A percentile compares a stretch with the other conserved stretches of the same genome.
Conservation (phyloP, 2,888 invertebrate genomes). For the Patella pellucida region DNA sequence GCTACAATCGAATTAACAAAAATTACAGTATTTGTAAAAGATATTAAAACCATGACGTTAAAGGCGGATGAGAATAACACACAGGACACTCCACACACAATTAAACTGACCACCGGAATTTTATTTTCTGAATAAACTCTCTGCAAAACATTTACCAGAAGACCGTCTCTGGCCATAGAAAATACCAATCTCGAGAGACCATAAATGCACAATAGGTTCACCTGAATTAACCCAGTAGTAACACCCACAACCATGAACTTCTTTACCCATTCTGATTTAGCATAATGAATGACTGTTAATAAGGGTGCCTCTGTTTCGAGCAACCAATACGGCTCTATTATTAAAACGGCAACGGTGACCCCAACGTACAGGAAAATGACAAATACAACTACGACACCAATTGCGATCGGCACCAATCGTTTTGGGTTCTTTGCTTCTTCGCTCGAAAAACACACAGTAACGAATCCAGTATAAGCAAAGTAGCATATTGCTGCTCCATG, state of each 20-base stretch:
- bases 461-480: constrained; percentile 7
- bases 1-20: neutral
- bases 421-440: neutral
- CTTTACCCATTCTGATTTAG: neutral
- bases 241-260: neutral
- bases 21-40: neutral
- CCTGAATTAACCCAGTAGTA: neutral
- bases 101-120: neutral
- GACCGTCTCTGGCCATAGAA: neutral
- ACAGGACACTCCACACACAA: neutral
- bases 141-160: neutral
- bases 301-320: neutral
- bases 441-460: neutral
- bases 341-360: neutral
- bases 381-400: neutral
- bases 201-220: neutral
- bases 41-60: neutral
- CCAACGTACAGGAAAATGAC: neutral
- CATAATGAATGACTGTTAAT: neutral
- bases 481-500: neutral
- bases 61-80: neutral
- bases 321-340: neutral
- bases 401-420: neutral
- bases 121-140: neutral
- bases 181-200: neutral